phyloP scores from a whole-genome alignment of 2,113 vertebrate genomes.

The Eudorcas thomsonii region DNA sequence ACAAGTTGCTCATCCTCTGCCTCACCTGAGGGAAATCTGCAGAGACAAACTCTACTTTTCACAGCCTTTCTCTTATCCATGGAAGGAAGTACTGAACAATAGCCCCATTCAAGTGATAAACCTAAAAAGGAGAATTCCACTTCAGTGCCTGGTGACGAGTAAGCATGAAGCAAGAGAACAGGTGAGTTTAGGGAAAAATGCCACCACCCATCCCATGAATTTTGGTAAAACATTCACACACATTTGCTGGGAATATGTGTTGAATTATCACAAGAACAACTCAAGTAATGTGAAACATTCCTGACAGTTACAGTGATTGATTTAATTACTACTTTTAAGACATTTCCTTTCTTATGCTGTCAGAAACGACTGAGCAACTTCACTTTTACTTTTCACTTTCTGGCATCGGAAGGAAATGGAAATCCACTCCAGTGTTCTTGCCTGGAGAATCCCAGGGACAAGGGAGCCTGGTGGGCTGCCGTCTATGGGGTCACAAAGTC shows the following conservation, averaged over 20 bases:
- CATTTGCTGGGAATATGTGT: not conserved
- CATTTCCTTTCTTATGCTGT: not conserved
- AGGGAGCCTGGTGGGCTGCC: too few species aligned
- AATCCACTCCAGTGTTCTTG: too few species aligned
- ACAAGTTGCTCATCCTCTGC: not conserved
- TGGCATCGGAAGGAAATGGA: too few species aligned
- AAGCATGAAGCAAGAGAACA: not conserved
- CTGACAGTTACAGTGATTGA: not conserved
- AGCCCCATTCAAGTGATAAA: too few species aligned
- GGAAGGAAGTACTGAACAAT: fast-evolving
- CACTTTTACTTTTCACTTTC: too few species aligned
- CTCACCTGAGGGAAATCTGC: not conserved
- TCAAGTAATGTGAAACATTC: not conserved
- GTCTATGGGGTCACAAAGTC: too few species aligned
- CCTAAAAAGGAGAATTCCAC: not conserved
- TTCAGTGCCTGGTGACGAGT: fast-evolving
- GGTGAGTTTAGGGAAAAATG: not conserved
- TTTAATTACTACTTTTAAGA: not conserved
- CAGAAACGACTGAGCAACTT: too few species aligned
- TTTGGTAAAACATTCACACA: not conserved
- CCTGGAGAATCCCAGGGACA: too few species aligned
- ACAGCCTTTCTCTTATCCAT: not conserved
- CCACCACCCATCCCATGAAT: not conserved
- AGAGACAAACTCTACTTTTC: not conserved
- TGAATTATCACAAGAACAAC: not conserved